Evolutionary conservation across 2,888 invertebrate species (phyloP).

Genomic region (Byasa hedistus): DNA sequence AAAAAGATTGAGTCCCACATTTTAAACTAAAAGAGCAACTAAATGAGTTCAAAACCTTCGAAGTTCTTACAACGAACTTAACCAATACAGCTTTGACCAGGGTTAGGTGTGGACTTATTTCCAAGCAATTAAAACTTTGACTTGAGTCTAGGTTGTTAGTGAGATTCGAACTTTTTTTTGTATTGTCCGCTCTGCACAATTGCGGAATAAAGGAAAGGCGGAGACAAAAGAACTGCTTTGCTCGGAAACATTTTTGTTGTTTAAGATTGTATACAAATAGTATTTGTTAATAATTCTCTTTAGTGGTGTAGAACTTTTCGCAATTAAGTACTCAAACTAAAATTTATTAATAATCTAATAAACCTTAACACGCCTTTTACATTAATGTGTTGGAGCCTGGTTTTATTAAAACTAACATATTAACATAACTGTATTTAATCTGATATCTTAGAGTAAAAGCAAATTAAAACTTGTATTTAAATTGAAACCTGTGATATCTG

Average conservation of each 20-base stretch:
- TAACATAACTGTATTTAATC: background rate
- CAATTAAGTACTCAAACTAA: background rate
- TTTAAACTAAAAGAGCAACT: constrained; percentile 8
- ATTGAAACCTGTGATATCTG: constrained; percentile 2
- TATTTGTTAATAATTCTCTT: constrained; percentile 9
- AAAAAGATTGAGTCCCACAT: background rate
- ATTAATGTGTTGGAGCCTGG: too few relatives aligned
- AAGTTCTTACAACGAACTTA: constrained; percentile 34
- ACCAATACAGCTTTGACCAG: constrained; percentile 37
- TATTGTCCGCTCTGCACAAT: constrained; percentile 58
- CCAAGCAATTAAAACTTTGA: constrained; percentile 73
- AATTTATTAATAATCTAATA: background rate
- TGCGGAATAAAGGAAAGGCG: constrained; percentile 33
- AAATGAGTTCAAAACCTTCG: constrained; percentile 19
- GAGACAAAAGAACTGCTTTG: constrained; percentile 24
- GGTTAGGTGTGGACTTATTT: constrained; percentile 57
- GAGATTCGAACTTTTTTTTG: constrained; percentile 65
- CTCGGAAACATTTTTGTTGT: constrained; percentile 7
- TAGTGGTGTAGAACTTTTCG: background rate
- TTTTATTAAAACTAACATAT: background rate
- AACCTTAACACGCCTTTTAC: too few relatives aligned
- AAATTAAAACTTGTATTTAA: constrained; percentile 1
- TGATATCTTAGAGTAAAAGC: background rate
- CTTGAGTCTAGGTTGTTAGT: constrained; percentile 60
- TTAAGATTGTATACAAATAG: constrained; percentile 6